phyloP scores from a whole-genome alignment of 2,888 invertebrate genomes.

The Penaeus monodon region DNA sequence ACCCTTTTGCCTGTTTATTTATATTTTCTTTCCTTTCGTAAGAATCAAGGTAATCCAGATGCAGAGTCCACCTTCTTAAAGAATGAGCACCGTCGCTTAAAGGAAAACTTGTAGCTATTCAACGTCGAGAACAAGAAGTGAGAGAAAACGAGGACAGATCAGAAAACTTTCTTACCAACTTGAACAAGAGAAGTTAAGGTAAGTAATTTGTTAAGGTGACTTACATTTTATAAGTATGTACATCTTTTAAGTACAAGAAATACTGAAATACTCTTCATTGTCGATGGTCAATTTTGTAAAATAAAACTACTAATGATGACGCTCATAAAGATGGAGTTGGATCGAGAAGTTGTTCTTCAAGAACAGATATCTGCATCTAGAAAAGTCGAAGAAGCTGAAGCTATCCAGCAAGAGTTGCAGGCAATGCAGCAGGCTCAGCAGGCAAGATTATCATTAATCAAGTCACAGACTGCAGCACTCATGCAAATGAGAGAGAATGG shows the following conservation, averaged over 20 bases:
- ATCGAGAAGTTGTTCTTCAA: conserved; percentile 20
- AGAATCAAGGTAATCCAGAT: conserved; percentile 20
- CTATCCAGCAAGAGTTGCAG: conserved; percentile 4
- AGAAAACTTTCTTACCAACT: conserved; percentile 21
- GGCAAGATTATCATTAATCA: conserved; percentile 18
- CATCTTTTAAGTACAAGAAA: background rate
- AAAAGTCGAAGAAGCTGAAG: conserved; percentile 23
- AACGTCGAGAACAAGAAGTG: conserved; percentile 3
- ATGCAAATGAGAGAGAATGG: conserved; percentile 32
- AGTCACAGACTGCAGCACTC: conserved; percentile 26
- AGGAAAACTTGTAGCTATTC: conserved; percentile 12
- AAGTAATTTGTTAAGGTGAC: background rate
- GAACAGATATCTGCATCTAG: conserved; percentile 14
- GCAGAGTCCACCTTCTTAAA: conserved; percentile 15
- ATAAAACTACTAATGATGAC: background rate
- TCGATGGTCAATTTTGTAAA: background rate
- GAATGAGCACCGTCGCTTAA: conserved; percentile 29
- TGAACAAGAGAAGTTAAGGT: conserved; percentile 48
- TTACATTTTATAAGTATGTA: no score
- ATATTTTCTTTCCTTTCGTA: no score
- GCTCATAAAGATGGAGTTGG: conserved; percentile 16
- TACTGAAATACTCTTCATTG: background rate
- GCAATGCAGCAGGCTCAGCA: conserved; percentile 22
- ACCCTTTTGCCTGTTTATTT: no score
- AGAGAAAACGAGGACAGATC: conserved; percentile 35